Evolutionary conservation across 2,113 vertebrate genomes (phyloP).

Genomic region (Pelobates fuscus): DNA sequence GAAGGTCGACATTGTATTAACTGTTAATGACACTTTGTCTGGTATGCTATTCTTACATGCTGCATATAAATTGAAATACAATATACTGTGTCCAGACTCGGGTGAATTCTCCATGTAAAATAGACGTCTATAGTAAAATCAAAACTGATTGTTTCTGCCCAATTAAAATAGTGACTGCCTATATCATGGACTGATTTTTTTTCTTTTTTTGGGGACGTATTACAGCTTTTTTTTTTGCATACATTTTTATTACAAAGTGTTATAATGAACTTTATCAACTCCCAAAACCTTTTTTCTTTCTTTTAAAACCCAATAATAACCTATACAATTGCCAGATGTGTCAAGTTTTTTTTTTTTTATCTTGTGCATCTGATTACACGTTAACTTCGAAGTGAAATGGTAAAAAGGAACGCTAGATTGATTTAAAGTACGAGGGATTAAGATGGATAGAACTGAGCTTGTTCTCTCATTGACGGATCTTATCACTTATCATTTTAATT

Average conservation of each 20-base stretch:
- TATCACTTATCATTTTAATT: slow-evolving; percentile 9
- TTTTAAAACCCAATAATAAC: slow-evolving; percentile 31
- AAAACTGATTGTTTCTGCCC: slow-evolving; percentile 38
- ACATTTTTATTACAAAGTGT: background rate
- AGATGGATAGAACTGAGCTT: background rate
- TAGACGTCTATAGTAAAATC: slow-evolving; percentile 29
- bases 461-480: background rate
- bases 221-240: slow-evolving; percentile 1
- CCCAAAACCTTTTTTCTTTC: no score
- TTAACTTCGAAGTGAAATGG: slow-evolving; percentile 5
- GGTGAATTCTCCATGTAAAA: slow-evolving; percentile 20
- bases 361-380: background rate
- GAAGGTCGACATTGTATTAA: slow-evolving; percentile 19
- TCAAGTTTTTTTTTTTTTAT: background rate
- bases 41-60: background rate
- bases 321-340: background rate
- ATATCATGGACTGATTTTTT: slow-evolving; percentile 39
- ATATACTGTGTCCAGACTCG: slow-evolving; percentile 2
- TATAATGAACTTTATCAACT: background rate
- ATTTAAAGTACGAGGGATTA: slow-evolving; percentile 1
- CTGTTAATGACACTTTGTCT: slow-evolving; percentile 10
- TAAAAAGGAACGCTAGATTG: background rate
- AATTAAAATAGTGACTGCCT: slow-evolving; percentile 27
- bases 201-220: background rate
- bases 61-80: background rate